Evolutionary conservation across 2,113 vertebrate species (phyloP), one percentile per base, ranked within the genome.

Genomic region (Pachycephala philippinensis): DNA sequence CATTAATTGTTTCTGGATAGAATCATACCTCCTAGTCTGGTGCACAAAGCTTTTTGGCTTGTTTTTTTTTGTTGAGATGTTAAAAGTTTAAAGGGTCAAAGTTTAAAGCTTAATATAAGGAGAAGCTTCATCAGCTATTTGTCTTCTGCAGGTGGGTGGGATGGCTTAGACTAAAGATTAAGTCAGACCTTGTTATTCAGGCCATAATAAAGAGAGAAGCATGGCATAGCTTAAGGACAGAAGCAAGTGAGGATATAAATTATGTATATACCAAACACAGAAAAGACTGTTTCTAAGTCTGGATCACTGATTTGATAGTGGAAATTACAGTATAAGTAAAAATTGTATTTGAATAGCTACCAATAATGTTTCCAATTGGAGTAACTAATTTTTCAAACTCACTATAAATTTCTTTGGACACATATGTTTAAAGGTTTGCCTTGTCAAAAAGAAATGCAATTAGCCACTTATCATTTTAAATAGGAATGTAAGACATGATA

Each of bases 381-480:
- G 23, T n/a, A 72, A 87, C 26, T 87, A 0, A 54, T 89, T 83
- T 95, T 93, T 87, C 30, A 49, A 87, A 70, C 16, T 90, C 35
- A 33, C 85, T 93, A 64, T 50, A 22, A 65, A 47, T 87, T 79
- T 82, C 50, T 80, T 83, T 40, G 74, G 63, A 83, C 70, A 80
- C 26, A 21, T 63, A 59, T 66, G 9, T 47, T 96, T 94, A 89
- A 94, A 89, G 21, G 15, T 72, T 91, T 96, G 30, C 23, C 45
- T 85, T 96, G 82, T 85, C 35, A 90, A 79, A 87, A 85, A 88
- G 49, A 87, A 96, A 77, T 53, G 59, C 23, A 70, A 72, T 87
- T 84, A 94, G 13, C 21, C 33, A 70, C 54, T 88, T 80, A 47
- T 69, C 23, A 78, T 91, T 91, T 93, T 83, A 77, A 88, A 74